Evolutionary conservation across 1,140 invertebrate genomes (phyloP), one percentile per base, ranked within the genome.

Genomic region (Hermetia illucens): DNA sequence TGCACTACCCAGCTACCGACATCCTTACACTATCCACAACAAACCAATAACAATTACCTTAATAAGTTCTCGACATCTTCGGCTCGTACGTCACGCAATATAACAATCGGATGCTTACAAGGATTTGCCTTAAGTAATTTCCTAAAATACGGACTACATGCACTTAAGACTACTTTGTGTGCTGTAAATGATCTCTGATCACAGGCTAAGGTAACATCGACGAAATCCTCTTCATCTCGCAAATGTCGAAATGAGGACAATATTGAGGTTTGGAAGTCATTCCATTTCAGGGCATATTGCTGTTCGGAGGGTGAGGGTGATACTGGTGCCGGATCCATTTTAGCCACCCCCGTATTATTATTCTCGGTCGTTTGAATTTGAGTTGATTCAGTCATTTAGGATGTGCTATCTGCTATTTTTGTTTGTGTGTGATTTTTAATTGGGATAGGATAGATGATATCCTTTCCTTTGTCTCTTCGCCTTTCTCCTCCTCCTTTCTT

Each of bases 31-130:
- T n/a, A n/a, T n/a, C n/a, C n/a, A n/a, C n/a, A n/a, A n/a, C n/a
- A n/a, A n/a, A n/a, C n/a, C n/a, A n/a, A n/a, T n/a, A n/a, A n/a
- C n/a, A n/a, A n/a, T n/a, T 54, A 76, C 74, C 83, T 79, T 41
- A 94, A 68, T 43, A 94, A 68, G 46, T 84, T 87, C 58, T 91
- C 85, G 69, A 92, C 85, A 52, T 91, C 87, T 50, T 84, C 75
- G 51, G 85, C 77, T 39, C 80, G 75, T 3, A 93, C 83, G 61
- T 92, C 88, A 52, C 85, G 74, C 34, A 93, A 65, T 49, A 92
- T 92, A 43, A 94, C 82, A 51, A 93, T 92, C 15, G 88, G 89
- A 63, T 93, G 88, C 56, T 89, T 83, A 63, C 87, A 93, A 44
- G 88, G 88, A 64, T 92, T 92, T 18, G 83, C 82, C 70, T 89